Base-by-base conservation (phyloP, 2,797 vertebrate species). In the Gila robusta region DNA sequence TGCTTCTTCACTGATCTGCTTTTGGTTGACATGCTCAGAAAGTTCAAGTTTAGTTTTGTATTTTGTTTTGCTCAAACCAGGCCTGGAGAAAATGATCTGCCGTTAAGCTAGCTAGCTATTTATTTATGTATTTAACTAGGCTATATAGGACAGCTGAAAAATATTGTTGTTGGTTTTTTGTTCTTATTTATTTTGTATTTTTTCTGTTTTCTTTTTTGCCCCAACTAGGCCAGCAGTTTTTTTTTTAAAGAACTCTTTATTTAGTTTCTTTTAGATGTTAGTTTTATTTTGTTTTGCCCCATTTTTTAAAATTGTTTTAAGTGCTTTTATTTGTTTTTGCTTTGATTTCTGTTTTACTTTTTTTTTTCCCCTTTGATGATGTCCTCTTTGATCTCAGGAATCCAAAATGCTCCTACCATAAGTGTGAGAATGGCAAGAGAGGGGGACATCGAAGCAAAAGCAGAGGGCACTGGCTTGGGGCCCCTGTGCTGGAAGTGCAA, bases 401-500 rank as follows among this genome's bases (percentile, higher is more conserved):
- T 56, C 23, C 52, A 16, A 52, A 84, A 69, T 59, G 47, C 59
- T 35, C 37, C 21, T 56, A 32, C 47, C 19, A n/a, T 77, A 6
- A 67, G 37, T 70, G 74, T 82, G 77, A 72, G 32, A 37, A 47
- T 70, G 10, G 35, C 62, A 49, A 49, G 23, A 80, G 52, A 85
- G 87, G 76, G 32, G 26, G 78, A 5, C 73, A 71, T 84, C 91
- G 91, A 92, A 93, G 95, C 93, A 94, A 90, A 91, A 67, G 26
- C 80, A 59, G 88, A 89, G 73, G 82, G 74, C 82, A 76, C 78
- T 86, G 81, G 86, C 89, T 90, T 84, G 49, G 47, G 77, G 77
- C 87, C 87, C 88, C 82, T 85, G 44, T 71, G 73, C 91, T 91
- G 86, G 89, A 94, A 91, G 93, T 95, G 94, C 89, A 93, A 93